Base-by-base conservation (phyloP, 2,888 invertebrate genomes). In the Mechanitis mazaeus region DNA sequence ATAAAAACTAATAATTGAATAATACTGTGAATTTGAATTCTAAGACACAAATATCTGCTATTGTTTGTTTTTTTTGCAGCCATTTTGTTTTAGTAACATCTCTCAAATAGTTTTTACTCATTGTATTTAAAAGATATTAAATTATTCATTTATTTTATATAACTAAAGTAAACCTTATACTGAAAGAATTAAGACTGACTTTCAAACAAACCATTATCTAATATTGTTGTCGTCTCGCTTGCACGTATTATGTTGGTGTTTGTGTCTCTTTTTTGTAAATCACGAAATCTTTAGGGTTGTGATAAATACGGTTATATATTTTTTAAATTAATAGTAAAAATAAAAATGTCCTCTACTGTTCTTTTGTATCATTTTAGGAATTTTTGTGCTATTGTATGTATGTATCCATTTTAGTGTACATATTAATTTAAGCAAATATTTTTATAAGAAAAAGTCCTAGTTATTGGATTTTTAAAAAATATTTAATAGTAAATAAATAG, bases 161-260 rank as follows among this genome's bases (percentile, higher is more conserved):
- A 50, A 5, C 31, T 31, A 9, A 31, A n/a, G 50, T 50, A n/a
- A 31, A 50, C 50, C 50, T 50, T 50, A 50, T 50, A 2, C 3
- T 9, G 0, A 31, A 7, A 3, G 1, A 1, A 6, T 31, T 31
- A 31, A 31, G 50, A 31, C 50, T 42, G 50, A 3, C 31, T 50
- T 50, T 4, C 0, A 31, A 9, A 31, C 31, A 31, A 7, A 31
- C 6, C 50, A 2, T 35, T 2, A 35, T 50, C 50, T 50, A 50
- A 50, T 31, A 50, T 54, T 58, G 50, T 31, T 12, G n/a, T 56
- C 54, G 38, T 65, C 67, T 53, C 67, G 31, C 54, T 68, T 63
- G 42, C 56, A 59, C 65, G 45, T 55, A 54, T 45, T 54, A 55
- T 31, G 33, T 59, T 55, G 45, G 33, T 64, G 53, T 54, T 53